These are phyloP conservation scores for Psylliodes chrysocephalus DNA, from an alignment of 2,888 invertebrate species.

Conservation along the genomic window DNA sequence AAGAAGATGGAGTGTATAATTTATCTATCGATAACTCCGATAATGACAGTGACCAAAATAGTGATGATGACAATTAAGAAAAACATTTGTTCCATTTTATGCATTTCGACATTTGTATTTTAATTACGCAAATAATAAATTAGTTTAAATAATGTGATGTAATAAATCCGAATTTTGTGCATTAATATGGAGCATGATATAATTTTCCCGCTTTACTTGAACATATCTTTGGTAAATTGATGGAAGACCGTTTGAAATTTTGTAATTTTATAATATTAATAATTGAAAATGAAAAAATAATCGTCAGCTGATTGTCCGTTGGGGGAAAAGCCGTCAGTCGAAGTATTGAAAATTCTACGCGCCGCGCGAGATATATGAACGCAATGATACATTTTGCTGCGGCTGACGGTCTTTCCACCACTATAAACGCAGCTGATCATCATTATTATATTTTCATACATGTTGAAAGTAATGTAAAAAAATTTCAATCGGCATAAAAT, in stretches of 20 bases:
- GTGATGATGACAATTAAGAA: slow-evolving; percentile 4
- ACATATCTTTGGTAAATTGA: no score
- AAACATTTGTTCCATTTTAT: no score
- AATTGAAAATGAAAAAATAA: neutral
- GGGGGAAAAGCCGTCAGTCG: neutral
- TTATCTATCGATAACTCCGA: neutral
- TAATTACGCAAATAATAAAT: no score
- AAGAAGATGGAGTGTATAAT: neutral
- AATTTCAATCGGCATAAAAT: neutral
- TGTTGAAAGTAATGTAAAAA: neutral
- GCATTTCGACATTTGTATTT: no score
- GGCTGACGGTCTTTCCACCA: slow-evolving; percentile 5
- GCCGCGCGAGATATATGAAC: no score
- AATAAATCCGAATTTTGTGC: no score
- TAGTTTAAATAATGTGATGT: no score
- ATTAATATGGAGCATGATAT: no score
- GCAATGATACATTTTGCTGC: neutral
- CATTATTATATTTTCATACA: neutral
- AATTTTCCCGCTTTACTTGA: no score
- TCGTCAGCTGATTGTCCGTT: neutral
- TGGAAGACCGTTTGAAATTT: neutral
- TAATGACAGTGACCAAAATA: neutral
- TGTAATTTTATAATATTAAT: neutral
- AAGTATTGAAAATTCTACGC: no score
- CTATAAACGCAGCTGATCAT: neutral